phyloP scores from a whole-genome alignment of 2,797 vertebrate species.

The Cetoscarus ocellatus region DNA sequence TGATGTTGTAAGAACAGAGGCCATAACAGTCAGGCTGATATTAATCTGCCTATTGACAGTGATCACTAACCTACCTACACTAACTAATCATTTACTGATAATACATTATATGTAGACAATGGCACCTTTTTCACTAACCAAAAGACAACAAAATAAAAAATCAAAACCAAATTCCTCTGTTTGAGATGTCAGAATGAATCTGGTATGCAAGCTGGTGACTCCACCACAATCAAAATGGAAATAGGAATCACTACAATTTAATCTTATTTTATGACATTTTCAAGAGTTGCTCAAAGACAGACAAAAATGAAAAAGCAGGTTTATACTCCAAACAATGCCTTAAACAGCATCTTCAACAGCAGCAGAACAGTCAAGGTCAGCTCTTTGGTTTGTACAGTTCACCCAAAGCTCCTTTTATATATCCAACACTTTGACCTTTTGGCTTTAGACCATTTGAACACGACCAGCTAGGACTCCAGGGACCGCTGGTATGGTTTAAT shows the following conservation, averaged over 20 bases:
- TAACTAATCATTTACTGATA: too few species aligned
- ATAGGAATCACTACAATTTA: too few species aligned
- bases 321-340: constrained; percentile 1
- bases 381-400: constrained; percentile 39
- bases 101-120: too few species aligned
- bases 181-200: neutral
- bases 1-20: too few species aligned
- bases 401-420: constrained; percentile 39
- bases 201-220: neutral
- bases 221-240: neutral
- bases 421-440: constrained; percentile 65
- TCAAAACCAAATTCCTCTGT: too few species aligned
- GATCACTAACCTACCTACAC: too few species aligned
- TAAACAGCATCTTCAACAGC: neutral
- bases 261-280: neutral
- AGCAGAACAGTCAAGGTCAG: constrained; percentile 53
- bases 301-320: constrained; percentile 6
- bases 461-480: constrained; percentile 56
- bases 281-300: neutral
- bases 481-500: constrained; percentile 71
- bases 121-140: too few species aligned
- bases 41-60: too few species aligned
- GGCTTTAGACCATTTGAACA: constrained; percentile 64
- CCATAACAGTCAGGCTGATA: too few species aligned
- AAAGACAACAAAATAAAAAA: too few species aligned